Evolutionary conservation across 2,797 vertebrate species (phyloP).

Genomic region (Phoebastria nigripes): DNA sequence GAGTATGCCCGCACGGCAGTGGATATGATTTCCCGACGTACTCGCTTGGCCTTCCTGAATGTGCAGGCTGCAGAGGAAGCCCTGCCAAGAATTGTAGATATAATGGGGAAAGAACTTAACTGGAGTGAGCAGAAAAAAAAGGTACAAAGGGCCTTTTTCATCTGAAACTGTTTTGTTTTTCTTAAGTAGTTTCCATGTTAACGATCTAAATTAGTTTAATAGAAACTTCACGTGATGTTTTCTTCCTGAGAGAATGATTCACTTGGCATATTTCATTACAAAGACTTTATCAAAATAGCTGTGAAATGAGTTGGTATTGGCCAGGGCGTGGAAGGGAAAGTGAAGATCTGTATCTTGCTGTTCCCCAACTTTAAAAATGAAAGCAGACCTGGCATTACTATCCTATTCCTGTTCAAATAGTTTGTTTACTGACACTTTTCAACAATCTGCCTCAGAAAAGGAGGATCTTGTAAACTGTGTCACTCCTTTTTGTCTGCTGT

Average conservation of each 20-base stretch:
- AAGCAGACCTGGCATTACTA: neutral
- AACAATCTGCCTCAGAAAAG: neutral
- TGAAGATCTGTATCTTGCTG: neutral
- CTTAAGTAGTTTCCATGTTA: neutral
- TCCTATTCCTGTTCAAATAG: neutral
- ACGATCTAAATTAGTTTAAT: neutral
- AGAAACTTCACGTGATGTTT: neutral
- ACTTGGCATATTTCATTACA: neutral
- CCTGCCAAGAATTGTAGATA: slow-evolving; percentile 89
- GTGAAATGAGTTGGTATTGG: neutral
- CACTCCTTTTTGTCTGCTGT: neutral
- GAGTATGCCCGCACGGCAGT: slow-evolving; percentile 95
- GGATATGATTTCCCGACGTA: slow-evolving; percentile 90
- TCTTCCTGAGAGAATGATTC: neutral
- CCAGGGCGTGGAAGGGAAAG: neutral
- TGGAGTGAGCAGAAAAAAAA: slow-evolving; percentile 87
- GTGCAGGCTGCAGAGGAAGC: slow-evolving; percentile 97
- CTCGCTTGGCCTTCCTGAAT: slow-evolving; percentile 92
- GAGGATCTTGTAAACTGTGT: neutral
- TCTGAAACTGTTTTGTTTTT: neutral
- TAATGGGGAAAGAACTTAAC: slow-evolving; percentile 90
- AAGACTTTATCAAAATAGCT: neutral
- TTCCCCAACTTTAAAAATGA: neutral
- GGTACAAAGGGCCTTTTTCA: slow-evolving; percentile 68
- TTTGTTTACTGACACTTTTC: neutral